Evolutionary conservation across 2,113 vertebrate species (phyloP).

Genomic region (Hepsetus odoe): DNA sequence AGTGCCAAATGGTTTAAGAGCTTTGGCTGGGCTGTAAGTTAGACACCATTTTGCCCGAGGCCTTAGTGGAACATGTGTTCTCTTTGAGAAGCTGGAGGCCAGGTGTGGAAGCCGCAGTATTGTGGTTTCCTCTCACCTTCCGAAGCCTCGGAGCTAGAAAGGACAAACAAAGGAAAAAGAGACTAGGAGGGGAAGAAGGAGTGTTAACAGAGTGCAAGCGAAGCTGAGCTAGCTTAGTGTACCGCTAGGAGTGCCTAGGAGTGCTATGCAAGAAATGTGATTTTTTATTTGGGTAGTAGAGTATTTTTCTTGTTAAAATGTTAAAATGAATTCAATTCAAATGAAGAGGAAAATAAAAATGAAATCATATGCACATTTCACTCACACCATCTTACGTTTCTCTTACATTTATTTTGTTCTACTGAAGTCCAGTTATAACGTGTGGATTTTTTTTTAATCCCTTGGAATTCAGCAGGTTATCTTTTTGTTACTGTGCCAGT

Average conservation of each 20-base stretch:
- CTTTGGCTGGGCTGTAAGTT: constrained; percentile 61
- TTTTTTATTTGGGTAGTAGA: too few relatives aligned
- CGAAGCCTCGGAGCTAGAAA: constrained; percentile 36
- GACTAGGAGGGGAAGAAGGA: background rate
- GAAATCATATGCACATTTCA: too few relatives aligned
- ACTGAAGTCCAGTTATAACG: too few relatives aligned
- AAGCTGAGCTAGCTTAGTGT: constrained; percentile 24
- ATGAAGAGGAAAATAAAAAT: too few relatives aligned
- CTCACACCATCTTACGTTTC: too few relatives aligned
- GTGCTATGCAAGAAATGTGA: too few relatives aligned
- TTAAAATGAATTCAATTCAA: too few relatives aligned
- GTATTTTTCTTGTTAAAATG: too few relatives aligned
- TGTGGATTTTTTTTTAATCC: too few relatives aligned
- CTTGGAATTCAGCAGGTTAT: too few relatives aligned
- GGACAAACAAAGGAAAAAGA: constrained; percentile 30
- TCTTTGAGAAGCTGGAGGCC: constrained; percentile 43
- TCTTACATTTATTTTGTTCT: too few relatives aligned
- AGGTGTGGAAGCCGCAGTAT: constrained; percentile 66
- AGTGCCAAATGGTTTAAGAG: constrained; percentile 66
- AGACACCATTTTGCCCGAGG: constrained; percentile 66
- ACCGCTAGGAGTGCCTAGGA: background rate
- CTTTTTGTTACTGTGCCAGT: too few relatives aligned
- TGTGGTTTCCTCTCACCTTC: constrained; percentile 51
- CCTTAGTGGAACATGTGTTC: constrained; percentile 68
- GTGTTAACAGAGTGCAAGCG: constrained; percentile 43